A percentile compares a stretch with the other conserved stretches of the same genome.
phyloP scores from a whole-genome alignment of 2,113 vertebrate genomes.

The western clawed frog (Xenopus tropicalis) region DNA sequence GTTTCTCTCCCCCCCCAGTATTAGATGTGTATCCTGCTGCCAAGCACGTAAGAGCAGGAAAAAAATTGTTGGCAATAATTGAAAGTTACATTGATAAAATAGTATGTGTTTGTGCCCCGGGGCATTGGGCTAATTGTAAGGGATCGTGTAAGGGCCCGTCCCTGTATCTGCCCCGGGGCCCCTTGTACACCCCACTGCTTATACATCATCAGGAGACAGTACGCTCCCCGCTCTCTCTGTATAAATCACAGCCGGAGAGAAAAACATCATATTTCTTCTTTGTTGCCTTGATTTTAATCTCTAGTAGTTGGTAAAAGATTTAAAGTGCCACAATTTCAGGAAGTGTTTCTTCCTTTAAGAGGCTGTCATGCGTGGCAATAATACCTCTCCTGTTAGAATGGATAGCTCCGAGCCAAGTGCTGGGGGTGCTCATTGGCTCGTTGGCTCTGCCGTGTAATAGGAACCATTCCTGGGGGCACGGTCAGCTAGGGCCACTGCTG shows the following conservation, averaged over 20 bases:
- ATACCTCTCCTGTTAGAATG: background rate
- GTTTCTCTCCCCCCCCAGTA: background rate
- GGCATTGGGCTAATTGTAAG: slow-evolving; percentile 38
- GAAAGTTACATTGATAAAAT: slow-evolving; percentile 47
- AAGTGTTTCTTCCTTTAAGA: slow-evolving; percentile 22
- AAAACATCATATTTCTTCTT: slow-evolving; percentile 12
- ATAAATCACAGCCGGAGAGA: slow-evolving; percentile 60
- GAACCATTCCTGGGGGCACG: too few species aligned
- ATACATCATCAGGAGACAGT: slow-evolving; percentile 51
- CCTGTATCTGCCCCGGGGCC: slow-evolving; percentile 49
- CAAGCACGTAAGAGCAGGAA: slow-evolving; percentile 19
- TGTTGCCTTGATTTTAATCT: slow-evolving; percentile 47
- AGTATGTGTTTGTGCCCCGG: slow-evolving; percentile 39
- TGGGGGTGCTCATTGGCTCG: background rate
- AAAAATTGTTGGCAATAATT: slow-evolving; percentile 50
- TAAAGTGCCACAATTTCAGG: slow-evolving; percentile 22
- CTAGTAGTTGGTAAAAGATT: slow-evolving; percentile 42
- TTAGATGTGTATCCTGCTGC: slow-evolving; percentile 16
- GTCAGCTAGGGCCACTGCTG: too few species aligned
- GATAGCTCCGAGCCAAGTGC: background rate
- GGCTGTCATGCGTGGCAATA: background rate
- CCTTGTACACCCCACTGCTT: slow-evolving; percentile 55
- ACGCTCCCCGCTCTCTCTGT: slow-evolving; percentile 54
- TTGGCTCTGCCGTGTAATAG: too few species aligned
- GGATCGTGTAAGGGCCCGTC: slow-evolving; percentile 57